Evolutionary conservation across 2,797 vertebrate species (phyloP).

Genomic region (Sciurus carolinensis): DNA sequence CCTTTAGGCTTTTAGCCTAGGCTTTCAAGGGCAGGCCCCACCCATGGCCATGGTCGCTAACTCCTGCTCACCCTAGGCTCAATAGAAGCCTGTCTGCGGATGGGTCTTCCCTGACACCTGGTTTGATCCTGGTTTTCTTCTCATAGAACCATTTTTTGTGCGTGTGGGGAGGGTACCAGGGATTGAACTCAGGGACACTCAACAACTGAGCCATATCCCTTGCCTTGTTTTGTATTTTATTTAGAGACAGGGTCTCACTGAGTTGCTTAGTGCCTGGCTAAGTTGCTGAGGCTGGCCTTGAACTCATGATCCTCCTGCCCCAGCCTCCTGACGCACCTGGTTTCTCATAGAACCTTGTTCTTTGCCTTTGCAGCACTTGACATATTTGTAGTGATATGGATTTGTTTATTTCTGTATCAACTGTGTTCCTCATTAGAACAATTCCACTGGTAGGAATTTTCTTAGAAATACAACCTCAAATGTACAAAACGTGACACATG

Average conservation of each 20-base stretch:
- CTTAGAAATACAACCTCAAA: slow-evolving; percentile 38
- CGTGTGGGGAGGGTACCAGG: too few relatives aligned
- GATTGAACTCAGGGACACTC: too few relatives aligned
- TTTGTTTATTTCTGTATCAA: slow-evolving; percentile 13
- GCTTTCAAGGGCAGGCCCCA: neutral
- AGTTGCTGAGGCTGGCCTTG: too few relatives aligned
- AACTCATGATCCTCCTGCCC: too few relatives aligned
- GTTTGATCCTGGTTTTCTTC: neutral
- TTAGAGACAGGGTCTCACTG: too few relatives aligned
- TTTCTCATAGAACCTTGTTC: neutral
- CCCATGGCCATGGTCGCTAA: too few relatives aligned
- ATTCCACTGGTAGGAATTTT: slow-evolving; percentile 5
- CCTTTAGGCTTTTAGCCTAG: neutral
- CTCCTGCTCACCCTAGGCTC: neutral
- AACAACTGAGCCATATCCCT: too few relatives aligned
- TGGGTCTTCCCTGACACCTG: neutral
- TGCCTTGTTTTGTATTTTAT: too few relatives aligned
- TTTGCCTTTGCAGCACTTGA: slow-evolving; percentile 1
- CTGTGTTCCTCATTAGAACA: neutral
- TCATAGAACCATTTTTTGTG: neutral
- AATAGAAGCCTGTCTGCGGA: neutral
- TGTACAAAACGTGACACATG: neutral
- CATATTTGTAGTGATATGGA: neutral
- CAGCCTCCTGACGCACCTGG: too few relatives aligned
- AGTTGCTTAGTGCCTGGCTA: too few relatives aligned